Evolutionary conservation across 1,140 invertebrate species (phyloP).

Genomic region (Drepana arcuata): DNA sequence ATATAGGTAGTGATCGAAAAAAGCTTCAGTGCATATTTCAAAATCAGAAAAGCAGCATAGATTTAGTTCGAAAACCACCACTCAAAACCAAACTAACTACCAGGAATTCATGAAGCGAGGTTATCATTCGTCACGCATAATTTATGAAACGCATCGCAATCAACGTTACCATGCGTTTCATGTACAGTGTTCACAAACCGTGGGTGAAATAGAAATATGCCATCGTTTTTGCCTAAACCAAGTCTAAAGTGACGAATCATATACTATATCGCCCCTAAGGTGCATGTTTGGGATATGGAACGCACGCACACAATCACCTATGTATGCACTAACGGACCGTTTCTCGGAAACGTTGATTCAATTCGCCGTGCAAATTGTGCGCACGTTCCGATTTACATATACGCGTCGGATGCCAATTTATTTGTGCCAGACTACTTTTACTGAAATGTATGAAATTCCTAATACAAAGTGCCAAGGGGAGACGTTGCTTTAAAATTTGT

Average conservation of each 20-base stretch:
- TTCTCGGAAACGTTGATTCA: too few species aligned
- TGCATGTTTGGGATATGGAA: constrained; percentile 9
- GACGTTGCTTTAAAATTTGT: too few species aligned
- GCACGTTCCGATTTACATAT: constrained; percentile 5
- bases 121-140: constrained; percentile 43
- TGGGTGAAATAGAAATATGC: constrained; percentile 26
- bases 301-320: constrained; percentile 3
- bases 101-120: constrained; percentile 55
- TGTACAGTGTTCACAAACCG: constrained; percentile 32
- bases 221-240: constrained; percentile 23
- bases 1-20: constrained; percentile 27
- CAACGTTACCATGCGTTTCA: constrained; percentile 29
- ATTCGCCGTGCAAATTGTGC: too few species aligned
- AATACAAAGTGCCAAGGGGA: too few species aligned
- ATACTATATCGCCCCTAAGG: constrained; percentile 21
- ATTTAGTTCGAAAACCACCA: constrained; percentile 57
- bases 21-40: constrained; percentile 37
- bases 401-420: constrained; percentile 14
- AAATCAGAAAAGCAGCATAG: constrained; percentile 48
- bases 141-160: constrained; percentile 30
- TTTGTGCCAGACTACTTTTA: constrained; percentile 14
- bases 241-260: constrained; percentile 22
- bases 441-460: too few species aligned
- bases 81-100: constrained; percentile 60
- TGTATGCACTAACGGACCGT: too few species aligned